A percentile compares a stretch with the other conserved stretches of the same genome.
Conservation (phyloP, 2,113 vertebrate genomes). For the Halcyon malimbica region DNA sequence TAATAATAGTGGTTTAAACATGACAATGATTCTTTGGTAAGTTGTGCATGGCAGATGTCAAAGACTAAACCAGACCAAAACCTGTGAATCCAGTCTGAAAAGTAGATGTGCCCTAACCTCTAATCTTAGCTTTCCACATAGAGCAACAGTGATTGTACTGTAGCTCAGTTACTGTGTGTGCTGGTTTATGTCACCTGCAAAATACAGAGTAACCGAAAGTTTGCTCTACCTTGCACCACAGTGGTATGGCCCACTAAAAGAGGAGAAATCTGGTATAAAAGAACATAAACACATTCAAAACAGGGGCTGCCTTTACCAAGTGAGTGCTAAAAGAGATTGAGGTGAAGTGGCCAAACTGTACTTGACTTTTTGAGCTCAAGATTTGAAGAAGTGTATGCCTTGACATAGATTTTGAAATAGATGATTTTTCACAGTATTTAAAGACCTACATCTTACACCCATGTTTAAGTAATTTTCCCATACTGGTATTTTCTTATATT, state of each 20-base stretch:
- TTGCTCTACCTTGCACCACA: fast-evolving
- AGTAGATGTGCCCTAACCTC: fast-evolving
- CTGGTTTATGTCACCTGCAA: neutral
- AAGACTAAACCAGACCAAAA: neutral
- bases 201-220: fast-evolving
- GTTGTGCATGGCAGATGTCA: neutral
- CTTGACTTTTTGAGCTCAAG: neutral
- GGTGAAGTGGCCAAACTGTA: neutral
- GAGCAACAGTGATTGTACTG: neutral
- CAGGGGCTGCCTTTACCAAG: fast-evolving
- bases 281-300: neutral
- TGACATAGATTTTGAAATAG: neutral
- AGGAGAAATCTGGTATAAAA: neutral
- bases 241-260: fast-evolving
- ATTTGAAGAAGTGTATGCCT: fast-evolving
- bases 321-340: neutral
- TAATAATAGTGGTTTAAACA: neutral
- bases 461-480: neutral
- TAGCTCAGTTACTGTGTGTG: neutral
- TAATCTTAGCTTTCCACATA: neutral
- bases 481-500: neutral
- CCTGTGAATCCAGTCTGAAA: neutral
- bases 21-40: neutral
- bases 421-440: neutral
- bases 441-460: fast-evolving